Percentiles rank a stretch among this genome's conserved stretches.
Evolutionary conservation across 2,113 vertebrate species (phyloP).

Genomic region (Actinemys pallida): DNA sequence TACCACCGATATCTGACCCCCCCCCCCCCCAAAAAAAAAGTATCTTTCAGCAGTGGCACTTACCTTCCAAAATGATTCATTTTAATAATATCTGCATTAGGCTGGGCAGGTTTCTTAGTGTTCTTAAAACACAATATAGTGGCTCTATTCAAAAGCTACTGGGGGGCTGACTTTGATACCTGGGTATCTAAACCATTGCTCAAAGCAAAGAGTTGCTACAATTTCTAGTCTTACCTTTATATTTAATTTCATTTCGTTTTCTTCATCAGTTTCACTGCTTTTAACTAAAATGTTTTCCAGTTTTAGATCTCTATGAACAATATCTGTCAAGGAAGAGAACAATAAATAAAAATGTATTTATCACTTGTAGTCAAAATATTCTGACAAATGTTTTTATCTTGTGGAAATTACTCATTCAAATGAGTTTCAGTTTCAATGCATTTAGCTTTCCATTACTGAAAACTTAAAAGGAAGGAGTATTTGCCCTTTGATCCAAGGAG

Average conservation of each 20-base stretch:
- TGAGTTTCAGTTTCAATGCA: neutral
- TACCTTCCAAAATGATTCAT: constrained; percentile 65
- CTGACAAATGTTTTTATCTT: constrained; percentile 56
- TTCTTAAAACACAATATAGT: constrained; percentile 54
- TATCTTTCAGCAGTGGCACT: constrained; percentile 17
- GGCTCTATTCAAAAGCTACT: constrained; percentile 61
- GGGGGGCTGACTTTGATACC: constrained; percentile 19
- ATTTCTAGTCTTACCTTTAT: constrained; percentile 85
- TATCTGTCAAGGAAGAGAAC: constrained; percentile 80
- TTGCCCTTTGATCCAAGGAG: neutral
- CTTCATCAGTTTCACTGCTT: constrained; percentile 79
- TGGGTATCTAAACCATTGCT: constrained; percentile 58
- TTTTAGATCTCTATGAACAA: constrained; percentile 89
- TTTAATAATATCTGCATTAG: constrained; percentile 21
- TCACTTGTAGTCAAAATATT: constrained; percentile 24
- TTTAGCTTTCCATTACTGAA: constrained; percentile 18
- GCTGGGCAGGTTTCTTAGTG: neutral
- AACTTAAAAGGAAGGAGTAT: neutral
- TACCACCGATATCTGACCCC: neutral
- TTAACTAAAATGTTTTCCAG: constrained; percentile 93
- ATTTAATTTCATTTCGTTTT: constrained; percentile 82
- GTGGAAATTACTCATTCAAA: constrained; percentile 40
- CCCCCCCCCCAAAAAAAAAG: neutral
- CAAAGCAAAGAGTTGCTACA: constrained; percentile 21
- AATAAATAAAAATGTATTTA: constrained; percentile 54